These are phyloP conservation scores for Troglohyphantes excavatus DNA, from an alignment of 2,888 invertebrate genomes.

Conservation along the genomic window DNA sequence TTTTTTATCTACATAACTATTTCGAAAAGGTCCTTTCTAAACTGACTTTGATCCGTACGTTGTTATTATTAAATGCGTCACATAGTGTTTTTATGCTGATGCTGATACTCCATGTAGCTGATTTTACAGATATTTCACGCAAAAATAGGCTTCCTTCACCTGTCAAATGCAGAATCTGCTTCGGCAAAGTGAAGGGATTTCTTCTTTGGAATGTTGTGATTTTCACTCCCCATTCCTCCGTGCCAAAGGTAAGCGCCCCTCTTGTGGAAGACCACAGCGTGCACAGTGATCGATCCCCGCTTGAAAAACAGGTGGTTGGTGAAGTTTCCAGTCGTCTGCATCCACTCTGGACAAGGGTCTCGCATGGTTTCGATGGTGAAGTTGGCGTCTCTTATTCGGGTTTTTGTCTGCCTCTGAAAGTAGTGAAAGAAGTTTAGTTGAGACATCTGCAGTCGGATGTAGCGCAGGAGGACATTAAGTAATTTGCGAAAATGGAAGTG, in stretches of 20 bases:
- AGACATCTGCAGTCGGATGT: no score
- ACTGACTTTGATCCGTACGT: no score
- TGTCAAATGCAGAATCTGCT: slow-evolving; percentile 44
- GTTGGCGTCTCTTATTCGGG: background rate
- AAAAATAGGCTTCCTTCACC: no score
- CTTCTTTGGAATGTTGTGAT: background rate
- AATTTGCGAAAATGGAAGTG: no score
- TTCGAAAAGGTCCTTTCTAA: no score
- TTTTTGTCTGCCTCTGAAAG: slow-evolving; percentile 4
- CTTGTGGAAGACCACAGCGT: slow-evolving; percentile 40
- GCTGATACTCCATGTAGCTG: no score
- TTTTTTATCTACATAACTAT: no score
- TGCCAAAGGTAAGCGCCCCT: slow-evolving; percentile 57
- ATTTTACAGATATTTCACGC: no score
- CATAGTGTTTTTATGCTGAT: no score
- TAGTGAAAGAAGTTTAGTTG: no score
- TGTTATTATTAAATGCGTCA: no score
- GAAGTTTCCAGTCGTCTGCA: slow-evolving; percentile 6
- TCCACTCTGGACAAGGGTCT: slow-evolving; percentile 5
- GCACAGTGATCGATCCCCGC: slow-evolving; percentile 2
- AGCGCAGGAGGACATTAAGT: no score
- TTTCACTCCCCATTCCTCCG: background rate
- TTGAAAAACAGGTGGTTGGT: slow-evolving; percentile 42
- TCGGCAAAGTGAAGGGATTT: slow-evolving; percentile 9
- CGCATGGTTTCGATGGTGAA: slow-evolving; percentile 7